Evolutionary conservation across 2,797 vertebrate species (phyloP).

Genomic region (Antrozous pallidus): DNA sequence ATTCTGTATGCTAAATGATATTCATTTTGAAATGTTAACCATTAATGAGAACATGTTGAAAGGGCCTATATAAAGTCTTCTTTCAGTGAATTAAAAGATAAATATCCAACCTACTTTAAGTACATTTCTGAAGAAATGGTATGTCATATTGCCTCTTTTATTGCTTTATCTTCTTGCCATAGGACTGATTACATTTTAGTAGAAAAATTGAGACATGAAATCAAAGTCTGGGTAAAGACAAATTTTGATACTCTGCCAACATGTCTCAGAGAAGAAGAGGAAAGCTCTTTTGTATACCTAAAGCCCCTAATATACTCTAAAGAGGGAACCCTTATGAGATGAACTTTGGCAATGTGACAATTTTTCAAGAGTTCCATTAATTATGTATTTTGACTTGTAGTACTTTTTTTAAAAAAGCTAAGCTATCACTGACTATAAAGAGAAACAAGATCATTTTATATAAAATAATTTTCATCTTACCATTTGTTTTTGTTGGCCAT

Average conservation of each 20-base stretch:
- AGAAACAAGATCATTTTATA: background rate
- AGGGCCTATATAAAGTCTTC: background rate
- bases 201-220: background rate
- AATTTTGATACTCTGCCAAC: background rate
- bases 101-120: background rate
- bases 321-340: background rate
- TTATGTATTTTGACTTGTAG: background rate
- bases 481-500: conserved; percentile 99
- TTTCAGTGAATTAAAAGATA: background rate
- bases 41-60: background rate
- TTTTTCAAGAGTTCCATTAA: background rate
- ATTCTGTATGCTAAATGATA: background rate
- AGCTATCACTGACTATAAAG: background rate
- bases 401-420: background rate
- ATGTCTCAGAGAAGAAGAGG: conserved; percentile 1
- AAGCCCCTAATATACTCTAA: background rate
- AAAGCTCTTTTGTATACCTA: background rate
- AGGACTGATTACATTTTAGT: background rate
- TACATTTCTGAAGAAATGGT: background rate
- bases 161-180: background rate
- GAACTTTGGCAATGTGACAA: background rate
- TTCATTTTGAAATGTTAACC: conserved; percentile 24
- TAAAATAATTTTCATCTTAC: conserved; percentile 79
- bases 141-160: background rate
- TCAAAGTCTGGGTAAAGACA: conserved; percentile 4